Percentiles rank a stretch among this genome's conserved stretches.
Conservation (phyloP, 2,113 vertebrate species). For the Sisor rabdophorus region DNA sequence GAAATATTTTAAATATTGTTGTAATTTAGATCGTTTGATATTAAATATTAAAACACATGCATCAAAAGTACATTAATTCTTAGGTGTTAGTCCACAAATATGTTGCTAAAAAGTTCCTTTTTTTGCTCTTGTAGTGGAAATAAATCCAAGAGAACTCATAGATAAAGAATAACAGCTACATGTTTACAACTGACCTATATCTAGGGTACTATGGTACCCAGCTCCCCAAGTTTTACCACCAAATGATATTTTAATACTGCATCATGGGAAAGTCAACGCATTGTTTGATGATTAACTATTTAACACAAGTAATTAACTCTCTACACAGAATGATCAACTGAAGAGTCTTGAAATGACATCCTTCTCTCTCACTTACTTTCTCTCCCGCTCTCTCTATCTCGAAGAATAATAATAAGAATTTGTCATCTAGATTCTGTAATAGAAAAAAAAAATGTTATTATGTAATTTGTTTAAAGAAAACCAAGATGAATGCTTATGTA, state of each 20-base stretch:
- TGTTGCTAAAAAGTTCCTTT: background rate
- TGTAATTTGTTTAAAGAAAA: no score
- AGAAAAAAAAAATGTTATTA: no score
- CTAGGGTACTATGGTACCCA: conserved; percentile 18
- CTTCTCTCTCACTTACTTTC: conserved; percentile 11
- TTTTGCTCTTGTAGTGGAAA: no score
- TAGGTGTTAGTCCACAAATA: background rate
- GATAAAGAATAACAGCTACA: no score
- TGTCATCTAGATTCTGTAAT: no score
- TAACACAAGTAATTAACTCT: conserved; percentile 58
- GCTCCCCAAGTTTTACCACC: conserved; percentile 42
- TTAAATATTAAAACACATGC: background rate
- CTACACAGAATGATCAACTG: conserved; percentile 51
- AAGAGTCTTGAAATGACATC: conserved; percentile 44
- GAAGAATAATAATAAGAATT: no score
- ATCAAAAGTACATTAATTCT: background rate
- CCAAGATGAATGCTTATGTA: no score
- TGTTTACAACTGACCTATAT: conserved; percentile 38
- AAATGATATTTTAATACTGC: conserved; percentile 44
- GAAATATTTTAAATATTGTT: no score
- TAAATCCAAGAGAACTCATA: no score
- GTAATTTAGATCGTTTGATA: background rate
- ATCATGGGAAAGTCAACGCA: conserved; percentile 50
- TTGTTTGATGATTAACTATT: conserved; percentile 57
- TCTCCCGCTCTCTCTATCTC: conserved; percentile 15